Conservation (phyloP, 2,113 vertebrate genomes). For the Callospermophilus lateralis region DNA sequence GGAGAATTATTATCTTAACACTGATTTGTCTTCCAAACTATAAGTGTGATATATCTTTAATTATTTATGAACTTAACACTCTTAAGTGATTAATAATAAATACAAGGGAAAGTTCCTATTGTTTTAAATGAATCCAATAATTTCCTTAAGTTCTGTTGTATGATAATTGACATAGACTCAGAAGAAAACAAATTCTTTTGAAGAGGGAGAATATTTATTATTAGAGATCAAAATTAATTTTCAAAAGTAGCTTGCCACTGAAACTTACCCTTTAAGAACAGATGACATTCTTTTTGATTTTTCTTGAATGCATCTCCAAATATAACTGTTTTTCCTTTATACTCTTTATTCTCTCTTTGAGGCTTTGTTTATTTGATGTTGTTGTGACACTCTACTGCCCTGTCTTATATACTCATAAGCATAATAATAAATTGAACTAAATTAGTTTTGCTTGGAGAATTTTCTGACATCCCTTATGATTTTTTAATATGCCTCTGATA, state of each 20-base stretch:
- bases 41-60: not conserved
- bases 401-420: not conserved
- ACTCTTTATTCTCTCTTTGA: conserved; percentile 44
- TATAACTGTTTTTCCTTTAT: not conserved
- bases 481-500: not conserved
- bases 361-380: conserved; percentile 24
- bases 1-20: not conserved
- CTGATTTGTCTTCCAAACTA: not conserved
- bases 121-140: conserved; percentile 12
- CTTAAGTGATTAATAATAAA: conserved; percentile 41
- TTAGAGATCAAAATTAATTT: conserved; percentile 63
- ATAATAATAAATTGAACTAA: conserved; percentile 39
- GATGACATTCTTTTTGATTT: conserved; percentile 11
- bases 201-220: conserved; percentile 60
- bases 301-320: conserved; percentile 12
- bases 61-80: conserved; percentile 14
- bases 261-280: conserved; percentile 24
- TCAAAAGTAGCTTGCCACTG: conserved; percentile 14
- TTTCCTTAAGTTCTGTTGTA: conserved; percentile 13
- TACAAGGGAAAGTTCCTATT: not conserved
- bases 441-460: conserved; percentile 27
- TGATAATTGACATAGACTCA: conserved; percentile 1
- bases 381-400: not conserved
- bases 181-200: conserved; percentile 57
- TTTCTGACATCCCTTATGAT: conserved; percentile 53